Evolutionary conservation across 23 tunicate species (phyloP), one percentile per base, ranked within the genome.

Genomic region (Diplosoma virens): DNA sequence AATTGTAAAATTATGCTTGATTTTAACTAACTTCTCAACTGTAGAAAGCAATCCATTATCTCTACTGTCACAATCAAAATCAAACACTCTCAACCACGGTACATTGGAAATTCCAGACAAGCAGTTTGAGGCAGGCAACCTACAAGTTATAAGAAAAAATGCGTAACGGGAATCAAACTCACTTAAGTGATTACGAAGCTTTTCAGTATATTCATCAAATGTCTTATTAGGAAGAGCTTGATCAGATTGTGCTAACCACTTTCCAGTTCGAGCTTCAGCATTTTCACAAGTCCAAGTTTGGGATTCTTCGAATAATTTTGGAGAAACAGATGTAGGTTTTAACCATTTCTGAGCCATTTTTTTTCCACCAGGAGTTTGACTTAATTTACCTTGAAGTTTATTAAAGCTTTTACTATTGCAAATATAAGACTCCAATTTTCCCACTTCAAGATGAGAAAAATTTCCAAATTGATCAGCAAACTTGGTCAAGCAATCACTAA

Each of bases 71-170:
- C 64, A 64, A 41, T 83, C 82, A 64, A 83, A 83, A 36, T 83
- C 88, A 76, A 83, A 83, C 20, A 83, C 82, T 32, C 72, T 63
- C 35, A 67, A 69, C 81, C 81, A 83, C 3, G 81, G 88, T 21
- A 83, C 60, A 35, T 48, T 46, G 4, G 88, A 30, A 3, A 83
- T 56, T 56, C 25, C 64, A 16, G 22, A 21, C 5, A 21, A n/a
- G 20, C 16, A 56, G 5, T 18, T 16, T 11, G 64, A 56, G 6
- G 64, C 22, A 16, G 25, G 22, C 25, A 56, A n/a, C 22, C 6
- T 56, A 56, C 24, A 5, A n/a, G 21, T 11, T 56, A 56, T 56
- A 5, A 56, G 22, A 14, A 56, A 9, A 21, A 56, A 56, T 11
- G 64, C 22, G 22, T 9, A 56, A 6, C 64, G 64, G 22, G 64